Conservation (phyloP, 1,140 invertebrate genomes). For the Helicoverpa zea region DNA sequence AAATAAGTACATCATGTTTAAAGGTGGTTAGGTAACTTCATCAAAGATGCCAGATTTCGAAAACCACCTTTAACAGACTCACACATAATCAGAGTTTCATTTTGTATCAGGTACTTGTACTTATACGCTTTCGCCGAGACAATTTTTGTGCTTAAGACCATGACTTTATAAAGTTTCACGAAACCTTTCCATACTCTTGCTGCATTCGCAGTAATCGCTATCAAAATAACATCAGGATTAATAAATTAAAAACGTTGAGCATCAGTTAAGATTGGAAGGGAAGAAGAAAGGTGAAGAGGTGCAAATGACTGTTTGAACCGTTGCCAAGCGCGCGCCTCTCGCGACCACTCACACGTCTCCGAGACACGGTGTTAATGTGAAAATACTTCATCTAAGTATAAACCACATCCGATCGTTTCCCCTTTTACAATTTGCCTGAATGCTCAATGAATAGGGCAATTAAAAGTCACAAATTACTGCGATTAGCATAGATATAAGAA, state of each 20-base stretch:
- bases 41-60: no score
- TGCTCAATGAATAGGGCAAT: neutral
- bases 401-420: neutral
- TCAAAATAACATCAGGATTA: neutral
- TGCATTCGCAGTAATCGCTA: neutral
- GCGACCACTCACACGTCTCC: slow-evolving; percentile 34
- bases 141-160: no score
- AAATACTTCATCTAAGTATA: neutral
- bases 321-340: slow-evolving; percentile 31
- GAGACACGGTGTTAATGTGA: neutral
- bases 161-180: no score
- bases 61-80: no score
- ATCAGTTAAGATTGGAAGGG: neutral
- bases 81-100: no score
- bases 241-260: no score
- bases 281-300: slow-evolving; percentile 33
- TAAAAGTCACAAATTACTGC: neutral
- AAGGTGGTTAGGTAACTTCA: no score
- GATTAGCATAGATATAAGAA: neutral
- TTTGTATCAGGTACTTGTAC: no score
- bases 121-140: no score
- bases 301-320: slow-evolving; percentile 46
- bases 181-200: no score
- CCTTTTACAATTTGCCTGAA: neutral
- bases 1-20: no score